Conservation (phyloP, 2,113 vertebrate species). For the Pandion haliaetus region DNA sequence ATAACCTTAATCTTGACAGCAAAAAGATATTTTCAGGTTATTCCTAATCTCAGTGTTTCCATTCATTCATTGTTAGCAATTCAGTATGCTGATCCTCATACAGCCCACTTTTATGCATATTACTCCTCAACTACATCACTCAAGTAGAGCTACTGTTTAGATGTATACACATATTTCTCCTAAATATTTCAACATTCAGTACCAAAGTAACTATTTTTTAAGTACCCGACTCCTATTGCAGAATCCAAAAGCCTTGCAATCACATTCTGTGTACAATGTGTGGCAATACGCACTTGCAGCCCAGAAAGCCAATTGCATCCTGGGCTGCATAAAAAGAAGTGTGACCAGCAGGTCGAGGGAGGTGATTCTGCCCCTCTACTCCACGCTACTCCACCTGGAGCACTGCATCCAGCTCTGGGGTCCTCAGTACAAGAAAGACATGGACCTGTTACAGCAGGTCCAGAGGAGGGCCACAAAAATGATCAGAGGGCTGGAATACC, state of each 20-base stretch:
- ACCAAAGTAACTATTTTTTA: background rate
- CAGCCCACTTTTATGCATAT: background rate
- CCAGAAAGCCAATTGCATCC: background rate
- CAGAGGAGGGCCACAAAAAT: background rate
- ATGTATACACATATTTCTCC: background rate
- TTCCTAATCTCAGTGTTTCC: too few species aligned
- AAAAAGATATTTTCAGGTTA: too few species aligned
- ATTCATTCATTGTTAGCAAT: too few species aligned
- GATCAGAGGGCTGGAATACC: background rate
- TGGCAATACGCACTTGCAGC: background rate
- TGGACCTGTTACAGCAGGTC: background rate
- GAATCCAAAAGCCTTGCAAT: background rate
- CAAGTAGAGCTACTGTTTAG: background rate
- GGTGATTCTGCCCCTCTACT: background rate
- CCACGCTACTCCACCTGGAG: background rate
- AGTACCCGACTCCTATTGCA: background rate
- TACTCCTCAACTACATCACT: background rate
- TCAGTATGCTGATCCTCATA: background rate
- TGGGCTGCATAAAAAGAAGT: background rate
- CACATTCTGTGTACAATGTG: background rate
- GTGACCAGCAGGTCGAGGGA: background rate
- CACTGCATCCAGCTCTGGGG: rapidly evolving
- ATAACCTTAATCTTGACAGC: too few species aligned
- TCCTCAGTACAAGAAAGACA: background rate
- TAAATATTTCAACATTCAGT: background rate